A percentile compares a stretch with the other conserved stretches of the same genome.
phyloP scores from a whole-genome alignment of 2,888 invertebrate genomes.

The Ennomos fuscantarius region DNA sequence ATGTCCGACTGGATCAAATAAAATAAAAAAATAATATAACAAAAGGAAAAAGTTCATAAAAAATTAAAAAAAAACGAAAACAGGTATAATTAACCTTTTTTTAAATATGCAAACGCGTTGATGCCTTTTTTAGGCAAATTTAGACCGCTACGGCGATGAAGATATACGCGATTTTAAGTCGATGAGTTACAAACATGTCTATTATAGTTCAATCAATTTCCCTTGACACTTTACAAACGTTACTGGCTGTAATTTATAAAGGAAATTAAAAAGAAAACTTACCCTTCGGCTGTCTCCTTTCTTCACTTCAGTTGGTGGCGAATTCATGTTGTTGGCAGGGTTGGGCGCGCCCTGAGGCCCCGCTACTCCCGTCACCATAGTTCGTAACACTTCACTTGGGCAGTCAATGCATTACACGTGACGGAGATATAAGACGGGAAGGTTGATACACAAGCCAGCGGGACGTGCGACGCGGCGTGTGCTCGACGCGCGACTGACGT shows the following conservation, averaged over 20 bases:
- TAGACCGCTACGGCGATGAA: too few species aligned
- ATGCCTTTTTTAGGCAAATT: conserved; percentile 47
- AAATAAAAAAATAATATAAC: too few species aligned
- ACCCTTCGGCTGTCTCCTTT: conserved; percentile 77
- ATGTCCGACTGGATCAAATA: too few species aligned
- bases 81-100: neutral
- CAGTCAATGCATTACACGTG: conserved; percentile 54
- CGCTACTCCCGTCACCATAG: conserved; percentile 77
- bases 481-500: conserved; percentile 75
- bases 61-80: neutral
- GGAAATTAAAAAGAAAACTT: conserved; percentile 44
- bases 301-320: conserved; percentile 65
- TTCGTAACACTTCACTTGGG: conserved; percentile 38
- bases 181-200: too few species aligned
- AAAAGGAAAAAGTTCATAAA: too few species aligned
- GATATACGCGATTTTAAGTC: too few species aligned
- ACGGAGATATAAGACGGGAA: conserved; percentile 6
- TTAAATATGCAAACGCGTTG: conserved; percentile 49
- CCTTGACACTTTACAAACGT: too few species aligned
- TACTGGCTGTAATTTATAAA: neutral
- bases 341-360: conserved; percentile 64
- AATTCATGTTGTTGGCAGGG: conserved; percentile 59
- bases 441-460: conserved; percentile 1
- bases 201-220: too few species aligned
- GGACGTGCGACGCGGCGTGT: conserved; percentile 51